Evolutionary conservation across 2,888 invertebrate genomes (phyloP).

Genomic region (Stegophylla sp.): DNA sequence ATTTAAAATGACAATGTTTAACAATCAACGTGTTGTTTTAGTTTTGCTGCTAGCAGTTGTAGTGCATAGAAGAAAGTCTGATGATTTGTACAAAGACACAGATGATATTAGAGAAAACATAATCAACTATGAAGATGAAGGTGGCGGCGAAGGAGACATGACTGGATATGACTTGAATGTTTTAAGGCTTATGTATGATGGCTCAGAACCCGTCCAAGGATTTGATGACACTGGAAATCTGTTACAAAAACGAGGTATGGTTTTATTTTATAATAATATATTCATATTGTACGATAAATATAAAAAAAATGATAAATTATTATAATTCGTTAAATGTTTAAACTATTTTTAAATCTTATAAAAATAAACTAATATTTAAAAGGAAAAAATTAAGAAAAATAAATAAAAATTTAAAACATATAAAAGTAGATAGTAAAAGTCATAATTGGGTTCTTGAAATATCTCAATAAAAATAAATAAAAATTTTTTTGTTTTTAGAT

Average conservation of each 20-base stretch:
- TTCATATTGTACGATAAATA: no score
- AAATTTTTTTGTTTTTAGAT: no score
- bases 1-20: neutral
- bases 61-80: slow-evolving; percentile 84
- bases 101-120: slow-evolving; percentile 97
- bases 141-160: slow-evolving; percentile 94
- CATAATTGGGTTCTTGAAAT: no score
- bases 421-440: no score
- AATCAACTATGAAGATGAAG: slow-evolving; percentile 97
- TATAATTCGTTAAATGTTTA: no score
- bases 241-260: slow-evolving; percentile 67
- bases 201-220: slow-evolving; percentile 63
- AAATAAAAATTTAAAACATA: no score
- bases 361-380: no score
- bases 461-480: no score
- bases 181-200: slow-evolving; percentile 73
- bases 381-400: no score
- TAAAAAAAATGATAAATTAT: no score
- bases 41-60: slow-evolving; percentile 88
- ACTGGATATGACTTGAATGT: slow-evolving; percentile 89
- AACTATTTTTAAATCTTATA: no score
- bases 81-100: slow-evolving; percentile 87
- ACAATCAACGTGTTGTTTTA: slow-evolving; percentile 63
- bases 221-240: slow-evolving; percentile 60
- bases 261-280: neutral